Evolutionary conservation across 1,140 invertebrate species (phyloP), one percentile per base, ranked within the genome.

Genomic region (Diabrotica virgifera): DNA sequence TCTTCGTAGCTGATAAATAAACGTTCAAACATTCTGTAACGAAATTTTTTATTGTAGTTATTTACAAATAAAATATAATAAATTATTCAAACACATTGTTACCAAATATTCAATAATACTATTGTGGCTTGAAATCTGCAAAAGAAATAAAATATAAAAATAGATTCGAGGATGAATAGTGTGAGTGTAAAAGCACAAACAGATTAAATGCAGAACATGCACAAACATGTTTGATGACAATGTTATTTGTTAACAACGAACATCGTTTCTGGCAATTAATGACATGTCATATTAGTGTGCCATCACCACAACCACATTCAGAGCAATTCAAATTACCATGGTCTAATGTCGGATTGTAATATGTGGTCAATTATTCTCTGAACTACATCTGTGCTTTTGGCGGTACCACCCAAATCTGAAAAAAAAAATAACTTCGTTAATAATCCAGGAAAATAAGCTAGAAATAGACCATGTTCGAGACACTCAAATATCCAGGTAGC

Each of bases 341-440:
- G 71, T 68, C 74, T 74, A n/a, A 74, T 70, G 51, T 77, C 76
- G 7, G 75, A 62, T 64, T 74, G 66, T 38, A 77, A 68, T 62
- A 85, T 83, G 72, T 89, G 85, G 75, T 87, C 84, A 68, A 90
- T 84, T 70, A 91, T 87, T 59, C 83, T 83, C 63, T 88, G 83
- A 40, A 91, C 83, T 5, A 90, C 87, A 9, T 91, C 89, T 5
- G 86, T 84, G 54, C 88, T 90, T 6, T 83, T 85, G 8, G 86
- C 82, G 5, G 76, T 82, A 8, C 89, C 89, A 11, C 88, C 88
- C 50, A 90, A 77, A 79, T 91, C 89, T 78, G 59, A 69, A 14
- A 74, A 65, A 68, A 61, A 46, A 3, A 46, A 24, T 24, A 24
- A 24, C 24, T 24, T 24, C 1, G 24, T 24, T 24, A 24, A 24